These are phyloP conservation scores for Umimayanthus kanabou DNA, from an alignment of 92 coral and sea anemone genomes.

Conservation along the genomic window DNA sequence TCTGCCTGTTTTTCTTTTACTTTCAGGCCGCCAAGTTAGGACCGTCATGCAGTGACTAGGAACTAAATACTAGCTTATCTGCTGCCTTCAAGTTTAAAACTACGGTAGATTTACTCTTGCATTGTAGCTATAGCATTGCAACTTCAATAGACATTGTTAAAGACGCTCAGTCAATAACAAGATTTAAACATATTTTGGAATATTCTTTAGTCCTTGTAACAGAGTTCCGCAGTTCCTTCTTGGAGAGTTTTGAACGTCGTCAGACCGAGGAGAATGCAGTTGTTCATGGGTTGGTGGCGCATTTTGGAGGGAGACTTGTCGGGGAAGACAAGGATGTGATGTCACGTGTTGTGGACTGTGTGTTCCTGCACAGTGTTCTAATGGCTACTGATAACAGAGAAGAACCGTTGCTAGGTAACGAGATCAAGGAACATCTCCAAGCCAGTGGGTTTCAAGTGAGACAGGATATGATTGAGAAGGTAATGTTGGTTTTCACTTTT, in stretches of 20 bases:
- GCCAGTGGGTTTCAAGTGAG: constrained; percentile 83
- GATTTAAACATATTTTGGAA: background rate
- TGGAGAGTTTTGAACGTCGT: constrained; percentile 87
- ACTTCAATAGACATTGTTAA: background rate
- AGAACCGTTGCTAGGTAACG: constrained; percentile 70
- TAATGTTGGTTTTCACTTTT: constrained; percentile 17
- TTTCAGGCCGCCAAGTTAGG: too few species aligned
- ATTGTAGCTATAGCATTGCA: background rate
- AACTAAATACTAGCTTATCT: too few species aligned
- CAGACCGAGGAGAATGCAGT: constrained; percentile 88
- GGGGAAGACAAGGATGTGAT: constrained; percentile 66
- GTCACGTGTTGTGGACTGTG: constrained; percentile 77
- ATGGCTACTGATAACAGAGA: constrained; percentile 76
- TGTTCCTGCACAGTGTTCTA: constrained; percentile 88
- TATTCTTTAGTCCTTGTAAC: constrained; percentile 25
- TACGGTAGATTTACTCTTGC: too few species aligned
- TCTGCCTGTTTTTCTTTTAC: too few species aligned
- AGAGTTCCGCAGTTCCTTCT: constrained; percentile 71
- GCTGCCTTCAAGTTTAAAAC: too few species aligned
- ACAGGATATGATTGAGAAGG: constrained; percentile 85
- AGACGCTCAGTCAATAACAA: background rate
- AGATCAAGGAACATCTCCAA: constrained; percentile 79
- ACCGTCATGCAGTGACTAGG: too few species aligned
- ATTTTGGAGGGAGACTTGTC: constrained; percentile 77
- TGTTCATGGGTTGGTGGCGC: constrained; percentile 78